Evolutionary conservation across 2,113 vertebrate genomes (phyloP).

Genomic region (Toxostoma redivivum): DNA sequence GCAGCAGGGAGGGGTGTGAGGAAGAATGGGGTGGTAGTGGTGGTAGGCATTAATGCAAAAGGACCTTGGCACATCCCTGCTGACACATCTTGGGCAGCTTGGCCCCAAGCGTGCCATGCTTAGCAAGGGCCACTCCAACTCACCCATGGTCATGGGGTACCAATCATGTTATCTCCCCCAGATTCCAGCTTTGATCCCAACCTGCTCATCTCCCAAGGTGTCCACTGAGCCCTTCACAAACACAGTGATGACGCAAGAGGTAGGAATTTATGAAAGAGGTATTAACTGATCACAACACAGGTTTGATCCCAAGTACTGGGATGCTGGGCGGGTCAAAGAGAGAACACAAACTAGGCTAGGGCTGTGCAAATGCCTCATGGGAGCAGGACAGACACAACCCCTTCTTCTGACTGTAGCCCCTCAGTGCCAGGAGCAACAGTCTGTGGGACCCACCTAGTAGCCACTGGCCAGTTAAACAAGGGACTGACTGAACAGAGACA

Average conservation of each 20-base stretch:
- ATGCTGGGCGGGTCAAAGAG: neutral
- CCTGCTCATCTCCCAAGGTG: neutral
- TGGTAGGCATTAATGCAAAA: neutral
- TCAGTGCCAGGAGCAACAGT: neutral
- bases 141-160: neutral
- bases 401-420: neutral
- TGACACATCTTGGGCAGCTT: fast-evolving
- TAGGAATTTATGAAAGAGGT: conserved; percentile 43
- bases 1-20: fast-evolving
- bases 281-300: neutral
- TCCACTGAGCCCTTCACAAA: conserved; percentile 17
- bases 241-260: neutral
- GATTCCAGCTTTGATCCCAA: conserved; percentile 31
- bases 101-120: neutral
- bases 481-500: neutral
- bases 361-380: neutral
- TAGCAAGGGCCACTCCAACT: neutral
- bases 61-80: neutral
- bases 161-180: neutral
- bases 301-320: neutral
- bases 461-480: neutral
- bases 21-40: neutral
- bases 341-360: neutral
- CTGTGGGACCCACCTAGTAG: neutral
- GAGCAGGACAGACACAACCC: neutral